Evolutionary conservation across 2,888 invertebrate species (phyloP), one percentile per base, ranked within the genome.

Genomic region (Metellina segmentata): DNA sequence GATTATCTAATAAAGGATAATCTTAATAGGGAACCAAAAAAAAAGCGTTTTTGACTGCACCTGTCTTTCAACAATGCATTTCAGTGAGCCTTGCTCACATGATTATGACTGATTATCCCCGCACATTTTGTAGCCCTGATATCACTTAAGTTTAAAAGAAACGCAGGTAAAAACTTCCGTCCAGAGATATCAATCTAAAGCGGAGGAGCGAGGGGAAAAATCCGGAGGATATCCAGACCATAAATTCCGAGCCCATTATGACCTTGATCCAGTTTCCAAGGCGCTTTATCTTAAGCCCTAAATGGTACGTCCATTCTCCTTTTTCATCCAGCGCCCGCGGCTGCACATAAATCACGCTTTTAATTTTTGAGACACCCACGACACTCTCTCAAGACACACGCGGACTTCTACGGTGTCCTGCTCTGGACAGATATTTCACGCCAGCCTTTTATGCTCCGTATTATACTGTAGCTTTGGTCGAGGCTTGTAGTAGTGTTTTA

Each of bases 261-360:
- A 87, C 87, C 87, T 87, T 87, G 87, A 87, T 87, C 87, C 87
- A 87, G 71, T 87, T 87, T 79, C 34, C 20, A n/a, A 51, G 51
- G 79, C 49, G 87, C 87, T 87, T 79, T 87, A 87, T 87, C 87
- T 87, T 87, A 87, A 79, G 87, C 79, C 87, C 34, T 81, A 81
- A 87, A 87, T 87, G 87, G 77, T 69, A 20, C 53, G 19, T 20
- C 49, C 61, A 51, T 72, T 72, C 52, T 51, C 72, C 72, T 83
- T 85, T 85, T 61, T 19, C 53, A 78, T 78, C 49, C 52, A 16
- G 52, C 16, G 61, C 75, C 85, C 48, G 34, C 19, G 75, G 85
- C 72, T n/a, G 7, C 34, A 74, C 85, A 85, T 85, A 74, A 52
- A 85, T 85, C 85, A 85, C 74, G 74, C 48, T 61, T 75, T 85